These are phyloP conservation scores for Brevimyrus niger DNA, from an alignment of 2,113 vertebrate genomes.

Conservation along the genomic window DNA sequence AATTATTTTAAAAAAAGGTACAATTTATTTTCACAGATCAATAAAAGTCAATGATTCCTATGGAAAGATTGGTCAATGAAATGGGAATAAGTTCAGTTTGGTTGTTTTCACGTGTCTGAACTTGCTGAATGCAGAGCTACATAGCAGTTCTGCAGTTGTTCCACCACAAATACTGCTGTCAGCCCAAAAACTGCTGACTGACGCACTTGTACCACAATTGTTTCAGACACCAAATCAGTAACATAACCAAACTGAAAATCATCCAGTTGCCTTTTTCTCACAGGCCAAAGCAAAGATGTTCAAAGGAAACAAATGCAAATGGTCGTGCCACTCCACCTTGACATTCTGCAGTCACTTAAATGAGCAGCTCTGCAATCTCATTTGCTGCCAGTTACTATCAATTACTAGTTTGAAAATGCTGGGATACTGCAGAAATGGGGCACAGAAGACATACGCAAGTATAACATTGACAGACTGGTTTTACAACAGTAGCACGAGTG, in stretches of 20 bases:
- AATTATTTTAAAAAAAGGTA: constrained; percentile 42
- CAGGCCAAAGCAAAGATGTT: not conserved
- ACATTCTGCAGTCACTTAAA: not conserved
- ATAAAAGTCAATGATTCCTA: constrained; percentile 43
- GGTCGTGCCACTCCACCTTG: not conserved
- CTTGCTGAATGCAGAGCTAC: constrained; percentile 11
- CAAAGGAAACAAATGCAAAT: constrained; percentile 14
- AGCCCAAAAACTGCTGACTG: constrained; percentile 6
- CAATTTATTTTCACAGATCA: constrained; percentile 49
- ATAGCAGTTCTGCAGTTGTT: constrained; percentile 10
- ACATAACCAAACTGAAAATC: constrained; percentile 11
- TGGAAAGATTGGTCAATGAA: constrained; percentile 35
- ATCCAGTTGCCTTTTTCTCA: constrained; percentile 16
- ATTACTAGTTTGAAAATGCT: constrained; percentile 19
- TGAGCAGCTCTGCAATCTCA: not conserved
- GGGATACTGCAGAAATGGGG: constrained; percentile 30
- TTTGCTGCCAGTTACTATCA: not conserved
- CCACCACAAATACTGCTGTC: constrained; percentile 12
- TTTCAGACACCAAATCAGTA: constrained; percentile 10
- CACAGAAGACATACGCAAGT: constrained; percentile 1
- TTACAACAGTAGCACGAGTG: constrained; percentile 25
- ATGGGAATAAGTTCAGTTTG: constrained; percentile 29
- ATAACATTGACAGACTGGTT: constrained; percentile 6
- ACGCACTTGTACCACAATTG: constrained; percentile 22
- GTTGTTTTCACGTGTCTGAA: constrained; percentile 24